Base-by-base conservation (phyloP, 1,140 invertebrate species). In the Drosophila kanapiae region DNA sequence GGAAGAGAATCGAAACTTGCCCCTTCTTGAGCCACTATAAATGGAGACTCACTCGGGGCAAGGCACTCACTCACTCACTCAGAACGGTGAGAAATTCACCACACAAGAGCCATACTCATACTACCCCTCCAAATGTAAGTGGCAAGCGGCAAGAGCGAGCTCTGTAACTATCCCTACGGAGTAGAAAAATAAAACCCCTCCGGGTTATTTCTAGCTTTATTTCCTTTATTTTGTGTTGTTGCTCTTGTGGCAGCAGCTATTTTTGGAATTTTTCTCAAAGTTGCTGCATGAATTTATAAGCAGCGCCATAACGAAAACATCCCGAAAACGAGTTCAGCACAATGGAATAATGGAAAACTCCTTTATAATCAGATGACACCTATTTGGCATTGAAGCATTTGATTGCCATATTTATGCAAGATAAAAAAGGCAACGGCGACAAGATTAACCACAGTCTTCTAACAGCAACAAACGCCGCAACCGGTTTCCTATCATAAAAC, bases 391-490 rank as follows among this genome's bases (percentile, higher is more conserved):
- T 75, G 37, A 76, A 88, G 85, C 69, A 90, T 85, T 90, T 88
- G 85, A 88, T 90, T 90, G 85, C 81, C 85, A 88, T 88, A 85
- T 90, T 88, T 88, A 88, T 90, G 81, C 63, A 60, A 85, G 85
- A 90, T 90, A 88, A 88, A 85, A 72, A 85, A 90, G 84, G 85
- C 85, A 90, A 85, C 85, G 78, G 85, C 85, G 85, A 85, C 85
- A 88, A 88, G 85, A 88, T 88, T 88, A 88, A 88, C 85, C 85
- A 90, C 85, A 88, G 83, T 85, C 78, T 75, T 75, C 85, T 75
- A 88, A 88, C 81, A 88, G 78, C 61, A 57, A 48, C 67, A 71
- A 88, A 88, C 64, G 64, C 48, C 35, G 37, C 63, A 65, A 87
- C 86, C 78, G 64, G 67, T 70, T 59, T 23, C 27, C 9, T 23